Conservation (phyloP, 1,140 invertebrate genomes). For the Drosophila sproati region DNA sequence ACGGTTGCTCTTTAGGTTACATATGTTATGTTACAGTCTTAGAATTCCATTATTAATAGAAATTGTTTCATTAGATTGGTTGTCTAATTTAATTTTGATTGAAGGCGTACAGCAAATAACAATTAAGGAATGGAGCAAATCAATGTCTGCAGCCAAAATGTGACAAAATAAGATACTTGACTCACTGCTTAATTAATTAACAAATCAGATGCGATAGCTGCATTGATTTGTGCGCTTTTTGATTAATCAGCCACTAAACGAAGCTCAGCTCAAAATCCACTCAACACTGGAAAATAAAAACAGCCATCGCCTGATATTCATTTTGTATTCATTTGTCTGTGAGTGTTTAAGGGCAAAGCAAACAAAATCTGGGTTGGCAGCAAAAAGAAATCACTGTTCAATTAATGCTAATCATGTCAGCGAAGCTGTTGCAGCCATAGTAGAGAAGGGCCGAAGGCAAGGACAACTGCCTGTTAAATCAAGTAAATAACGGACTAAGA, state of each 20-base stretch:
- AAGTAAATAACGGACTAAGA: conserved; percentile 58
- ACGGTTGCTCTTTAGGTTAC: no score
- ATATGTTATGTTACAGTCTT: no score
- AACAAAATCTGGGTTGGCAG: conserved; percentile 30
- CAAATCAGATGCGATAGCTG: not conserved
- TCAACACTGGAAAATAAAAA: not conserved
- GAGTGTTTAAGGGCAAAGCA: conserved; percentile 15
- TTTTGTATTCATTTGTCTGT: not conserved
- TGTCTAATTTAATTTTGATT: conserved; percentile 4
- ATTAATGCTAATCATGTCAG: conserved; percentile 67
- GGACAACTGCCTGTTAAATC: conserved; percentile 35
- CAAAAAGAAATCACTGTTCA: conserved; percentile 61
- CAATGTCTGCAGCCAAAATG: not conserved
- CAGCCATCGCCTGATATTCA: not conserved
- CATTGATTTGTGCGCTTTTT: conserved; percentile 22
- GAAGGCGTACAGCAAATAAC: conserved; percentile 16
- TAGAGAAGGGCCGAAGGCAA: not conserved
- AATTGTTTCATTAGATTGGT: not conserved
- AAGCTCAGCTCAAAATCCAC: conserved; percentile 34
- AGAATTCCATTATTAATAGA: no score
- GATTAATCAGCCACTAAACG: conserved; percentile 31
- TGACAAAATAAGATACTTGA: not conserved
- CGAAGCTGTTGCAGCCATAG: conserved; percentile 3
- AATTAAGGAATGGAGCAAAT: not conserved
- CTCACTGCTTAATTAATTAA: not conserved